A percentile compares a stretch with the other conserved stretches of the same genome.
phyloP scores from a whole-genome alignment of 2,113 vertebrate species.

The Strix aluco region DNA sequence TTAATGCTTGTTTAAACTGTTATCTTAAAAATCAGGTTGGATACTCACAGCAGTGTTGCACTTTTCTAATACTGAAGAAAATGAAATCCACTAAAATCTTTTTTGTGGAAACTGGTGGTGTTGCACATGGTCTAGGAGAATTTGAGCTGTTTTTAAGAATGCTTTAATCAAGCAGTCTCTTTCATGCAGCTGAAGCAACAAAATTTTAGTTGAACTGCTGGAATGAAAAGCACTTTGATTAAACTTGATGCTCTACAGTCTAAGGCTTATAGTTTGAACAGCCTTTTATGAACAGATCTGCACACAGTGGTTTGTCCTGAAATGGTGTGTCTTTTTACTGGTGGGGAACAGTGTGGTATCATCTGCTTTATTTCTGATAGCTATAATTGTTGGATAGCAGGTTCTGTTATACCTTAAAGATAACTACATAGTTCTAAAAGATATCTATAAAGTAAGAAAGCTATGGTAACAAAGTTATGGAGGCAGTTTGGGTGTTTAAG shows the following conservation, averaged over 20 bases:
- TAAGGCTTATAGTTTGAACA: background rate
- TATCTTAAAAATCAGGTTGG: background rate
- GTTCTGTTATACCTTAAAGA: background rate
- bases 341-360: background rate
- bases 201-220: background rate
- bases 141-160: background rate
- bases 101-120: background rate
- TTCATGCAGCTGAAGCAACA: background rate
- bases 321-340: background rate
- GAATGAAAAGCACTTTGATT: background rate
- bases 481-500: background rate
- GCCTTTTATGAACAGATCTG: background rate
- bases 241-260: background rate
- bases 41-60: background rate
- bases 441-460: background rate
- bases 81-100: too few relatives aligned
- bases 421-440: background rate
- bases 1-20: background rate
- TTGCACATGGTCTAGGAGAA: background rate
- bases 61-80: background rate
- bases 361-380: background rate
- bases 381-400: background rate
- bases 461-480: background rate
- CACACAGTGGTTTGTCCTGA: background rate
- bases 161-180: background rate